A percentile compares a stretch with the other conserved stretches of the same genome.
Conservation (phyloP, 2,888 invertebrate genomes). For the Seladonia tumulorum region DNA sequence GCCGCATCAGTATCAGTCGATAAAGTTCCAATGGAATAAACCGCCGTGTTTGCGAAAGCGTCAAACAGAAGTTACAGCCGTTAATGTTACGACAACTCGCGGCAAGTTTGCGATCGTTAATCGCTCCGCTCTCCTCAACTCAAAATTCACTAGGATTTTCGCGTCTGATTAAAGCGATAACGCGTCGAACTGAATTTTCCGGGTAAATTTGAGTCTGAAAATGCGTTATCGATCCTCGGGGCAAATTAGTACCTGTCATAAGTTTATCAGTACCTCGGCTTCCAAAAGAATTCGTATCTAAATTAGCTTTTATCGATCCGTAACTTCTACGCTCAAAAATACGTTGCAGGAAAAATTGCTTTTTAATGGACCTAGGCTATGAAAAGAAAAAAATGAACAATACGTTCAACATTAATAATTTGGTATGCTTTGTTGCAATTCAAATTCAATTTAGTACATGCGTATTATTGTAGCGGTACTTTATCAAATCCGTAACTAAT, state of each 20-base stretch:
- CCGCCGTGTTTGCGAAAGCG: slow-evolving; percentile 13
- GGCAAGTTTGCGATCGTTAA: slow-evolving; percentile 19
- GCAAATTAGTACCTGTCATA: neutral
- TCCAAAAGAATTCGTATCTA: neutral
- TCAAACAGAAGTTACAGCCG: slow-evolving; percentile 14
- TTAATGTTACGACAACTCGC: slow-evolving; percentile 7
- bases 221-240: neutral
- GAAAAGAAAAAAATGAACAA: no score
- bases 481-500: no score
- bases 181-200: slow-evolving; percentile 8
- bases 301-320: neutral
- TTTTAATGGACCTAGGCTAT: no score
- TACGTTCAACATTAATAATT: no score
- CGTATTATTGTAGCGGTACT: no score
- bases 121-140: neutral
- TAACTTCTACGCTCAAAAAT: neutral
- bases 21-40: slow-evolving; percentile 10
- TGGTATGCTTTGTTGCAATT: no score
- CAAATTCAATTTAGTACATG: no score
- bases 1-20: slow-evolving; percentile 2
- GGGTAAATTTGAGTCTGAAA: neutral
- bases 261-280: neutral
- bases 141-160: neutral
- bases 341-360: no score
- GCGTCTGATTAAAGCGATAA: neutral